Base-by-base conservation (phyloP, 1,140 invertebrate species). In the Lasioglossum baleicum region DNA sequence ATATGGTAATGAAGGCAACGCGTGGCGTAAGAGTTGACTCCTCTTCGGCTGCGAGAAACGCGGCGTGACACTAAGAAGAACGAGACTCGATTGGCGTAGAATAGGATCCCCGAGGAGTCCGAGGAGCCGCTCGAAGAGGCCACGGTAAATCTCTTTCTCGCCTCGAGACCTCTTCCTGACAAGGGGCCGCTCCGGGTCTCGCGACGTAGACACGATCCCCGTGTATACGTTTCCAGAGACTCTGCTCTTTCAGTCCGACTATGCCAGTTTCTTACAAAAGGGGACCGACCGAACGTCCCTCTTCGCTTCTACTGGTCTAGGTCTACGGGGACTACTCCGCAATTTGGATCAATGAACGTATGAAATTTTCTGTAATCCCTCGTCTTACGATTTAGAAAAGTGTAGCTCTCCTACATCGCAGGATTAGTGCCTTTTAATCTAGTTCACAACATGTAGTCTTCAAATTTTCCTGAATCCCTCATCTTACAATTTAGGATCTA, bases 1-100 rank as follows among this genome's bases (percentile, higher is more conserved):
- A 92, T 92, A 92, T 92, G 91, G 90, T 92, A 92, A 92, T 92
- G 91, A 92, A 92, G 91, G 91, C 87, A 92, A 91, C 91, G 90
- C 89, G 90, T 91, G 90, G 90, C 90, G 88, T 88, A 90, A 92
- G 90, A 92, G 88, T 89, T 88, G 88, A 88, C 82, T 90, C 86
- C 83, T 88, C 87, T 82, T 72, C 80, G 82, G 71, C 82, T 74
- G 86, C 87, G 82, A 78, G 80, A 71, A 35, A 75, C 82, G 73
- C 83, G 74, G 73, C 90, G 90, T 92, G 91, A 92, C 91, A 92
- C 90, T 86, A 90, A 91, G 91, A 92, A 90, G 90, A 91, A 91
- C 90, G 90, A 90, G 90, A 89, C 83, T 87, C 90, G 90, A 92
- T 92, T 90, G 90, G 88, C 89, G 87, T 88, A 87, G 87, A 92